Base-by-base conservation (phyloP, 1,140 invertebrate species). In the Holotrichia oblita region DNA sequence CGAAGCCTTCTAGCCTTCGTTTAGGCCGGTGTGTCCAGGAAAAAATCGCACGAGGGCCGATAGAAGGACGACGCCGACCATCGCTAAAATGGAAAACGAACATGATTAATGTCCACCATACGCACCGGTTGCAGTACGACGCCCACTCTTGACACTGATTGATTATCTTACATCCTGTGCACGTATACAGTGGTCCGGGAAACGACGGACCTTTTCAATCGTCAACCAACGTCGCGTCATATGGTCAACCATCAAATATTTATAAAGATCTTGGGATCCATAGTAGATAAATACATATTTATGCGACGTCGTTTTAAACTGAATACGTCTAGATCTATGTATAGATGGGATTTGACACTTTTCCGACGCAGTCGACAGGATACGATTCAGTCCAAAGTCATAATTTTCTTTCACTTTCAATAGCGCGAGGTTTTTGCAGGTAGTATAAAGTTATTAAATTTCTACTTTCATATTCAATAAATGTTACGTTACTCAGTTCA, bases 1-100 rank as follows among this genome's bases (percentile, higher is more conserved):
- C n/a, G 27, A 34, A 4, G 7, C 6, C 27, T 24, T 34, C 61
- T 34, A 10, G 7, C 20, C 20, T 69, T 9, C 61, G 22, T 69
- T 24, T 20, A n/a, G 20, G 20, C 17, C 14, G 42, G 20, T 20
- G 61, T 10, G 20, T 69, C 7, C 9, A 24, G 7, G 61, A 69
- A 69, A 69, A 34, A 69, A 69, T 22, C 61, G 12, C n/a, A 55
- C 48, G 48, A 55, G 14, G 48, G 6, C 48, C 61, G 61, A 69
- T 69, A 69, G 61, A 4, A 69, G 20, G 10, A 55, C 48, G 48
- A n/a, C 14, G 48, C 14, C 48, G 48, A 20, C n/a, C n/a, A 3
- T 69, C 17, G 61, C 61, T 69, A 69, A 69, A 69, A 69, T 69
- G 22, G 61, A 69, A 69, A 69, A 69, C 61, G 61, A 69, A 69